Base-by-base conservation (phyloP, 2,888 invertebrate species). In the Drosophila dives region DNA sequence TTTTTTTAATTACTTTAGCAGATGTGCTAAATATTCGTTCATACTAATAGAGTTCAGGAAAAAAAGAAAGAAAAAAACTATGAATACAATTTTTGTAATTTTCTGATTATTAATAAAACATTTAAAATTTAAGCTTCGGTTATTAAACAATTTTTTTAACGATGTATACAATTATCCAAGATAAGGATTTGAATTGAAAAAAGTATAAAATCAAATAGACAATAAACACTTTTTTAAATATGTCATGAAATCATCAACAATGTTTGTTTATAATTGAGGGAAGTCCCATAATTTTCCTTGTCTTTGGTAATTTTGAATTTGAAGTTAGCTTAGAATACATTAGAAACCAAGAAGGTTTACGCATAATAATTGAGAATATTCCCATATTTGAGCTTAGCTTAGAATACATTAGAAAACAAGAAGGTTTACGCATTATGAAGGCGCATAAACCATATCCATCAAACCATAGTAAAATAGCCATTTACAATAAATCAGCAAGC, bases 401-500 rank as follows among this genome's bases (percentile, higher is more conserved):
- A 2, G 2, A 11, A 5, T 51, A 50, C 5, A 36, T 17, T 26
- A 26, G 11, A 50, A 29, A 26, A n/a, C 42, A 55, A 33, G 34
- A 17, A n/a, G 34, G 17, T 10, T 40, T 1, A 50, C 50, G 54
- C 54, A 54, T 40, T 49, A 42, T 58, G 26, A 50, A 32, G 26
- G 2, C 32, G 5, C 49, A 51, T 71, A 42, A 49, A 63, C 29
- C 29, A 45, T 68, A 58, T 51, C 7, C 54, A 53, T 45, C 33
- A 51, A 50, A 6, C 15, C 12, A 59, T 38, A 32, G 48, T 54
- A 36, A 49, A 60, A 48, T 26, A 45, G 2, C 40, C 23, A 48
- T 56, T 50, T 29, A 10, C 54, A 60, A 75, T 80, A 77, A 75
- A 67, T 80, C 72, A 64, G 50, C 64, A 63, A 65, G 29, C 56